Evolutionary conservation across 53 echinoderm and acorn worm species (phyloP).

Genomic region (Paracentrotus lividus): DNA sequence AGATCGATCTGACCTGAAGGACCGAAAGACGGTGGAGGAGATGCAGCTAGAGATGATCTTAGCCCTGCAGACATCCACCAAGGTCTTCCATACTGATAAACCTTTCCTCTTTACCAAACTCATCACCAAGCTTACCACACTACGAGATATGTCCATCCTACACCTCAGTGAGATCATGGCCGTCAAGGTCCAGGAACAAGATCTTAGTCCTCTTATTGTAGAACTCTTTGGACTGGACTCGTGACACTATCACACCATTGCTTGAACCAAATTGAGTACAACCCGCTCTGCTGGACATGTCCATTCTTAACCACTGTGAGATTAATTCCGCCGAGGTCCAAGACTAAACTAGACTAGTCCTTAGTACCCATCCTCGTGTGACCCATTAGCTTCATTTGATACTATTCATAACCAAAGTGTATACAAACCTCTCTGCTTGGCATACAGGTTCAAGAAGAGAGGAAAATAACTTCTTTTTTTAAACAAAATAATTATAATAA

Average conservation of each 20-base stretch:
- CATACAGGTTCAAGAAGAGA: too few relatives aligned
- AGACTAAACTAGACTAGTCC: not conserved
- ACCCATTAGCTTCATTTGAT: not conserved
- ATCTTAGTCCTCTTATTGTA: constrained; percentile 92
- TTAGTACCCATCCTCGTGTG: not conserved
- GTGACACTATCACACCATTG: constrained; percentile 46
- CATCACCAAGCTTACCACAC: constrained; percentile 94
- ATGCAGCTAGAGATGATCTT: constrained; percentile 90
- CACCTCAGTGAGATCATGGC: constrained; percentile 98
- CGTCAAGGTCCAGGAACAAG: constrained; percentile 90
- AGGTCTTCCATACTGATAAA: constrained; percentile 88
- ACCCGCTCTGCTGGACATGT: constrained; percentile 80
- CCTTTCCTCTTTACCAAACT: constrained; percentile 92
- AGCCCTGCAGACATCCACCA: constrained; percentile 89
- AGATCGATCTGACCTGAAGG: constrained; percentile 93
- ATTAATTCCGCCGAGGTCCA: constrained; percentile 78
- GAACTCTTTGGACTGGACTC: constrained; percentile 94
- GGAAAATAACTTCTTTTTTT: too few relatives aligned
- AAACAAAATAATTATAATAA: too few relatives aligned
- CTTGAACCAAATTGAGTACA: constrained; percentile 54
- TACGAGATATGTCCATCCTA: constrained; percentile 93
- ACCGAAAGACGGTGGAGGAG: constrained; percentile 89
- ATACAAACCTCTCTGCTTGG: too few relatives aligned
- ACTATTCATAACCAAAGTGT: too few relatives aligned
- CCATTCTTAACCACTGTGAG: constrained; percentile 85